phyloP scores from a whole-genome alignment of 2,888 invertebrate species.

The Leptopilina myrica region DNA sequence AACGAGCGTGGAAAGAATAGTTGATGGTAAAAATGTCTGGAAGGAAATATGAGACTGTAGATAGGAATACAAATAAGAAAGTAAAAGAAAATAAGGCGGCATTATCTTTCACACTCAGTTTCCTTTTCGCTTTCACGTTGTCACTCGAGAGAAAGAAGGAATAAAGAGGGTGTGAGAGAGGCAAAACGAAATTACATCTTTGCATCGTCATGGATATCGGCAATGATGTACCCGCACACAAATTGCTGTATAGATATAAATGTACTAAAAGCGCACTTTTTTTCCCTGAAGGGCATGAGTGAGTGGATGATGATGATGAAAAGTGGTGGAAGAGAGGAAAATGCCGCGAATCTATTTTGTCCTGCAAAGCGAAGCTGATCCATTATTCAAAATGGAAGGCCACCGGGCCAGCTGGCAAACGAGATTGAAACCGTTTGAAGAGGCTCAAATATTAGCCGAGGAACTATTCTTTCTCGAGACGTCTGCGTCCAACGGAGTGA shows the following conservation, averaged over 20 bases:
- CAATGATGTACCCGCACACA: conserved; percentile 46
- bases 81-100: conserved; percentile 45
- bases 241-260: conserved; percentile 44
- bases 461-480: conserved; percentile 52
- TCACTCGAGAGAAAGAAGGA: not conserved
- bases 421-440: conserved; percentile 60
- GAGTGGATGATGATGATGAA: no score
- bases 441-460: conserved; percentile 62
- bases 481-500: conserved; percentile 28
- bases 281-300: conserved; percentile 43
- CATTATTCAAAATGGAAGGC: conserved; percentile 64
- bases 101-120: conserved; percentile 37
- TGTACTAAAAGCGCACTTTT: conserved; percentile 53
- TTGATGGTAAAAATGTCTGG: conserved; percentile 7
- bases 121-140: conserved; percentile 29
- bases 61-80: conserved; percentile 34
- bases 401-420: conserved; percentile 60
- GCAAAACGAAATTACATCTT: conserved; percentile 41
- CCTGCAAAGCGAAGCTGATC: conserved; percentile 58
- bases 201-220: conserved; percentile 33
- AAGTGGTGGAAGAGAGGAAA: conserved; percentile 6
- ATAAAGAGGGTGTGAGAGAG: no score
- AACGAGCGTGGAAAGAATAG: conserved; percentile 6
- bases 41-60: conserved; percentile 24
- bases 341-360: conserved; percentile 60